Evolutionary conservation across 2,888 invertebrate species (phyloP).

Genomic region (Hirudinaria manillensis): DNA sequence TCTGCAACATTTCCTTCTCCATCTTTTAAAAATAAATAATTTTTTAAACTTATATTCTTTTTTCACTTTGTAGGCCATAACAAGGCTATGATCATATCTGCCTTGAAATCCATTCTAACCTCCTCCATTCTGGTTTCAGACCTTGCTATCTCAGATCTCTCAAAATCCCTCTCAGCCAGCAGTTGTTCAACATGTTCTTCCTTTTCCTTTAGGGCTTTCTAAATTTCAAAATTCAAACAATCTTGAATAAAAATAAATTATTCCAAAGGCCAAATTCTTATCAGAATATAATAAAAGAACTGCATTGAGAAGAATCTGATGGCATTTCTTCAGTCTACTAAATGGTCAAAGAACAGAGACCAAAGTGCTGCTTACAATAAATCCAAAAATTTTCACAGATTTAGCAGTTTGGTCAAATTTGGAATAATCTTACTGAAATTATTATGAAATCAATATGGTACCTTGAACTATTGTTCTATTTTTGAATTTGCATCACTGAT

Average conservation of each 20-base stretch:
- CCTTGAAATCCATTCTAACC: slow-evolving; percentile 57
- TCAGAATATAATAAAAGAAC: no score
- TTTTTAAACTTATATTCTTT: slow-evolving; percentile 48
- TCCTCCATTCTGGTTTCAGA: slow-evolving; percentile 76
- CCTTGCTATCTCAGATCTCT: slow-evolving; percentile 78
- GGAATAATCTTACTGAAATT: no score
- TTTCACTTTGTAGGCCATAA: neutral
- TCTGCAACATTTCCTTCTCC: slow-evolving; percentile 47
- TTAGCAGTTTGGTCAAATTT: no score
- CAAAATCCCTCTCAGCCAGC: slow-evolving; percentile 81
- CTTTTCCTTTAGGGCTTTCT: slow-evolving; percentile 87
- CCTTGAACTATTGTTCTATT: no score
- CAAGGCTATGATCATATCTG: neutral
- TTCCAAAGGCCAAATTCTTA: no score
- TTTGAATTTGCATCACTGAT: no score
- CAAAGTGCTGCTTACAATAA: no score
- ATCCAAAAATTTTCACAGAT: no score
- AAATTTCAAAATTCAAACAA: slow-evolving; percentile 34
- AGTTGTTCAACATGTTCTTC: slow-evolving; percentile 87
- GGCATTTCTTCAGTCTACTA: no score
- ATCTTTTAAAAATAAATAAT: slow-evolving; percentile 57
- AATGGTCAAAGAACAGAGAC: no score
- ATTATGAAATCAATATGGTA: no score
- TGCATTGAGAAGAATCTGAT: no score
- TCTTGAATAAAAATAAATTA: neutral